Conservation (phyloP, 1,140 invertebrate species). For the Aplysia californica region DNA sequence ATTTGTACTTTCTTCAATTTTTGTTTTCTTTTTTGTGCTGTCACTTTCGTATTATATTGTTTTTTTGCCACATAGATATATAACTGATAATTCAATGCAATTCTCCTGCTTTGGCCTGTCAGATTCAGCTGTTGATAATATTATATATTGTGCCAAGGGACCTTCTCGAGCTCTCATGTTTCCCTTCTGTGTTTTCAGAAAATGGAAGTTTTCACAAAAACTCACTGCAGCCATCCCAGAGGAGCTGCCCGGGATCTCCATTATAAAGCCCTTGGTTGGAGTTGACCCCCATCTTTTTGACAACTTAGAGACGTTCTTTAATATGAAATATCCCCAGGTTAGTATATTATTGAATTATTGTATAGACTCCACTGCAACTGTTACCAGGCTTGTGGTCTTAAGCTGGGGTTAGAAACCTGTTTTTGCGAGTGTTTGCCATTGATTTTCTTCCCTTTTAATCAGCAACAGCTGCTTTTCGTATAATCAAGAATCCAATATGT, state of each 20-base stretch:
- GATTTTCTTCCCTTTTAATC: not conserved
- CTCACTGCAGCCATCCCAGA: constrained; percentile 71
- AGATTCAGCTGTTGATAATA: no score
- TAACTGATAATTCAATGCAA: no score
- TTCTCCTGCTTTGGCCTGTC: no score
- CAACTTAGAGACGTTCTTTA: constrained; percentile 88
- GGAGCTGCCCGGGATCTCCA: constrained; percentile 86
- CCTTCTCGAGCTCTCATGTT: no score
- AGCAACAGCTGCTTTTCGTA: no score
- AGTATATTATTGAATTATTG: constrained; percentile 4
- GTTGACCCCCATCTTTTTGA: constrained; percentile 91
- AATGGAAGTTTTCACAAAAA: constrained; percentile 29
- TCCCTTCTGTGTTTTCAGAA: constrained; percentile 3
- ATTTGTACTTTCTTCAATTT: no score
- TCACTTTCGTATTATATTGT: no score
- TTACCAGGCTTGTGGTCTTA: not conserved
- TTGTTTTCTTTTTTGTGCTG: no score
- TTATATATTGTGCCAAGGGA: no score
- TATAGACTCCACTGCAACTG: not conserved
- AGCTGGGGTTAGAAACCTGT: not conserved
- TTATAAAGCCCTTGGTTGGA: constrained; percentile 95
- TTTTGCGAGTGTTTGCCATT: not conserved
- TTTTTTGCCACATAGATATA: no score
- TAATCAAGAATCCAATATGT: not conserved
- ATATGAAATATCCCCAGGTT: constrained; percentile 42